Evolutionary conservation across 53 echinoderm and acorn worm genomes (phyloP), one percentile per base, ranked within the genome.

Genomic region (Arbacia lixula): DNA sequence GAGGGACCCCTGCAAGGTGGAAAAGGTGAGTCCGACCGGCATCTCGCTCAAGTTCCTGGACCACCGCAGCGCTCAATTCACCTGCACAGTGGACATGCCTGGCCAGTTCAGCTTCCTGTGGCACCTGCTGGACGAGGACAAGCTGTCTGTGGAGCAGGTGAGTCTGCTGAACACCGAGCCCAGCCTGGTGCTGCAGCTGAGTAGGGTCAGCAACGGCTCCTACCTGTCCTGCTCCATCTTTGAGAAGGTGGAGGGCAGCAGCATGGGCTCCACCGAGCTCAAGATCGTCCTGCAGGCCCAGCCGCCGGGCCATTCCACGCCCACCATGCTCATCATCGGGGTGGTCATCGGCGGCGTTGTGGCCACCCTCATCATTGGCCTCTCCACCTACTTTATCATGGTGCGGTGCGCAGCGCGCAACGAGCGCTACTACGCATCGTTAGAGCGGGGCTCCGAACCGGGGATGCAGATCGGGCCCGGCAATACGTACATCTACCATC

Each of bases 271-370:
- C 21, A 60, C 79, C 14, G 79, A 78, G 3, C 40, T 60, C 37
- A 57, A 78, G 60, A 78, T 78, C 8, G 79, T 78, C 41, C 60
- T 58, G 4, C 42, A 40, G 16, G 39, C 79, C 19, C 38, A 58
- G 3, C 79, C 79, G 5, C 28, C 36, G 16, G 79, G 60, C 1
- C 25, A 40, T 6, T 27, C 19, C 2, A 78, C 35, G 19, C 60
- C 58, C 9, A 60, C 79, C 27, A 78, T 78, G 60, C 37, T 78
- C 22, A 78, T 78, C 37, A 78, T 78, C 19, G 79, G 79, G 17
- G 28, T 60, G 3, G 79, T 60, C 30, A 40, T 78, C 16, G 79
- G 79, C 36, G 58, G 60, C 21, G 60, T 78, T 14, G 60, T 60
- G 1, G 60, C 36, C 8, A 43, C 42, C 2, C 38, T 78, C 58